Base-by-base conservation (phyloP, 1,140 invertebrate genomes). In the Neodiprion fabricii region DNA sequence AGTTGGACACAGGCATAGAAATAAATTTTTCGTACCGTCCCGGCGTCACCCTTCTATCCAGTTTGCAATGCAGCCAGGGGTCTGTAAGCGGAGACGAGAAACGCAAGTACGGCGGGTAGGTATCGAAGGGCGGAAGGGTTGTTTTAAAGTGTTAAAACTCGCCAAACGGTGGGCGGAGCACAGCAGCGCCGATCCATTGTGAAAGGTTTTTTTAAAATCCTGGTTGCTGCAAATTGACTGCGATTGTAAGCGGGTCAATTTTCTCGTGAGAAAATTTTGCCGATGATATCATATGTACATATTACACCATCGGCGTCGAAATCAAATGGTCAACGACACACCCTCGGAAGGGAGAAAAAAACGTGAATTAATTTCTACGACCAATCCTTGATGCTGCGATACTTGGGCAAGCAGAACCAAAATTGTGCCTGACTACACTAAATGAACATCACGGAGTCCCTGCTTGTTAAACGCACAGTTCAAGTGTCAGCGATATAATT, bases 161-260 rank as follows among this genome's bases (percentile, higher is more conserved):
- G 53, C 11, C 53, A 61, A 61, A 61, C 53, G 53, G 53, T 61
- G 53, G 53, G 53, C 53, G 53, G 53, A 61, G 11, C 53, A 12
- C 5, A 61, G 67, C 71, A 70, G 66, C 47, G 65, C 70, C 70
- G 49, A 47, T 67, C 40, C 75, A 68, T 74, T 75, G 67, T 77
- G n/a, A 61, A 65, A 17, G 69, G 68, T 67, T 71, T 65, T 80
- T 78, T 77, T 70, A 70, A 77, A 78, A 77, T 72, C 76, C 74
- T 76, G 75, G 72, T 73, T 72, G 71, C 72, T 70, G 53, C 71
- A 17, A 48, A 76, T 73, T 70, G 68, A 17, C 10, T 28, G 12
- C 17, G 17, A 21, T 72, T 61, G 76, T 77, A 76, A 74, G 77
- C 53, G 53, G 53, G 4, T 40, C 28, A 40, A 40, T 40, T 40